Percentiles rank a stretch among this genome's conserved stretches.
Evolutionary conservation across 1,140 invertebrate genomes (phyloP).

Genomic region (Philotrypesis tridentata): DNA sequence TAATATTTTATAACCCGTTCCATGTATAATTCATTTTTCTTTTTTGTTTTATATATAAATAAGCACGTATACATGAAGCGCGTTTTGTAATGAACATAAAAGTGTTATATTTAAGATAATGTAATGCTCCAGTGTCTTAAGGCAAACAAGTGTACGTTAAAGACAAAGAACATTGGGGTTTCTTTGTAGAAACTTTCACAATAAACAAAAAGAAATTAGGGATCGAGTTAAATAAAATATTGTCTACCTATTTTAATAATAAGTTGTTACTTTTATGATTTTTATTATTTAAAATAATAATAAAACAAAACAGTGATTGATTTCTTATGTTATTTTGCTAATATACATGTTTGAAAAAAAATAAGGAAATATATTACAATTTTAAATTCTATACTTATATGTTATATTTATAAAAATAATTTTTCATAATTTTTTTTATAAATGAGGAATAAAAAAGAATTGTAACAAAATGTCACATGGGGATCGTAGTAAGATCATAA

Average conservation of each 20-base stretch:
- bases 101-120: slow-evolving; percentile 35
- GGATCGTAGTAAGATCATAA: slow-evolving; percentile 16
- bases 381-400: neutral
- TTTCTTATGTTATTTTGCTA: slow-evolving; percentile 3
- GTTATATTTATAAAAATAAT: slow-evolving; percentile 15
- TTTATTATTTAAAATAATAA: slow-evolving; percentile 57
- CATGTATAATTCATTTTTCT: neutral
- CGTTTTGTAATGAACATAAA: slow-evolving; percentile 36
- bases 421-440: neutral
- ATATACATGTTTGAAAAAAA: neutral
- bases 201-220: slow-evolving; percentile 32
- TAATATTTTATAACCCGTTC: slow-evolving; percentile 27
- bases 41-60: slow-evolving; percentile 20
- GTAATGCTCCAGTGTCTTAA: slow-evolving; percentile 36
- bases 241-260: slow-evolving; percentile 48
- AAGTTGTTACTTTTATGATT: slow-evolving; percentile 59
- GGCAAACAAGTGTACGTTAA: slow-evolving; percentile 26
- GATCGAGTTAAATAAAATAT: slow-evolving; percentile 48
- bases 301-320: slow-evolving; percentile 46
- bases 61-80: slow-evolving; percentile 16
- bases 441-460: slow-evolving; percentile 4
- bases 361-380: neutral
- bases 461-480: neutral
- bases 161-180: slow-evolving; percentile 23
- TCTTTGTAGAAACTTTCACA: slow-evolving; percentile 31